Percentiles rank a stretch among this genome's conserved stretches.
phyloP scores from a whole-genome alignment of 2,888 invertebrate species.

The Sarcophaga variegata region DNA sequence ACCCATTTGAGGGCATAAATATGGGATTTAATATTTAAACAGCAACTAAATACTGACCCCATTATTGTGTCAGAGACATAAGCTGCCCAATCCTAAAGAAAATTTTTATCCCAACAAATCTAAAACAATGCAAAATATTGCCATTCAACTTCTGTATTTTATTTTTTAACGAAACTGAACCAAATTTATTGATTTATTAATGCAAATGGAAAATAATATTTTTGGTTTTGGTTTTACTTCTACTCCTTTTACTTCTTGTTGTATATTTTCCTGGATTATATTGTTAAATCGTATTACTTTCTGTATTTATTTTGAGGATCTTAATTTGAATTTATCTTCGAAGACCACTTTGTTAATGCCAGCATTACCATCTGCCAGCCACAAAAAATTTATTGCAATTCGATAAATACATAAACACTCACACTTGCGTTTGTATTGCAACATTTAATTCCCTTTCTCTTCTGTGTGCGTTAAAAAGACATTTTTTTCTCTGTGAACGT shows the following conservation, averaged over 20 bases:
- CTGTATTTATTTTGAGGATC: not conserved
- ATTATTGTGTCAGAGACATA: not conserved
- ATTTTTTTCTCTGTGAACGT: not conserved
- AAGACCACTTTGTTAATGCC: not conserved
- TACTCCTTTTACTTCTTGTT: not conserved
- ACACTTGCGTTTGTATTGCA: too few relatives aligned
- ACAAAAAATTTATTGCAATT: conserved; percentile 16
- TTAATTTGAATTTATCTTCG: conserved; percentile 30
- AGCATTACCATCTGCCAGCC: conserved; percentile 9
- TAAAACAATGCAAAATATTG: not conserved
- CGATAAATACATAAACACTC: not conserved
- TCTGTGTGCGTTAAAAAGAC: not conserved
- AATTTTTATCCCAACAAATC: not conserved
- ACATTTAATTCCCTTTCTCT: not conserved
- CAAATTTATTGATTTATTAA: conserved; percentile 17
- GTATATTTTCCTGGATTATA: conserved; percentile 5
- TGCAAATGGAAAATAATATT: conserved; percentile 14
- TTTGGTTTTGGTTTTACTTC: not conserved
- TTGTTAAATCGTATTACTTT: not conserved
- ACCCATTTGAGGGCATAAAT: not conserved
- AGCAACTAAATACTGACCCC: not conserved
- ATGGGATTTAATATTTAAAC: too few relatives aligned
- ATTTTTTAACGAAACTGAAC: not conserved
- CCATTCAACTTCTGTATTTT: not conserved
- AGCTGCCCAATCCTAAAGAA: not conserved